phyloP scores from a whole-genome alignment of 2,797 vertebrate species.

The Enteromius thamalakanensis region DNA sequence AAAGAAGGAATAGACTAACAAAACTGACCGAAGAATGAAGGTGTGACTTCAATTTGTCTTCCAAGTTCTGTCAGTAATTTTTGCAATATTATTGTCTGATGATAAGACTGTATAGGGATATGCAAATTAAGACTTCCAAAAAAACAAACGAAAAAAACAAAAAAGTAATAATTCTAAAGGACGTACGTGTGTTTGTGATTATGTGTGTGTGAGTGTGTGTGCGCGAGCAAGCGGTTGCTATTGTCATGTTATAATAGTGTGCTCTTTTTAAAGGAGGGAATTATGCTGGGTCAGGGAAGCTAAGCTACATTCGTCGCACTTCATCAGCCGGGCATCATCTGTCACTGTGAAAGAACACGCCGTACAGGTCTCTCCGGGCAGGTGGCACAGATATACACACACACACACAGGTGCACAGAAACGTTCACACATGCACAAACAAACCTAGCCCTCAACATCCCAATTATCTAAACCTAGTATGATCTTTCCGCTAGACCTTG shows the following conservation, averaged over 20 bases:
- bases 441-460: slow-evolving; percentile 36
- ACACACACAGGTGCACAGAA: slow-evolving; percentile 23
- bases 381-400: slow-evolving; percentile 40
- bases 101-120: slow-evolving; percentile 57
- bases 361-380: slow-evolving; percentile 46
- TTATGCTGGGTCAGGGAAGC: slow-evolving; percentile 48
- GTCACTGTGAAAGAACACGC: slow-evolving; percentile 45
- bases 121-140: slow-evolving; percentile 61
- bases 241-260: slow-evolving; percentile 36
- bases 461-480: slow-evolving; percentile 46
- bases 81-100: slow-evolving; percentile 57
- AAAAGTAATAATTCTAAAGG: slow-evolving; percentile 40
- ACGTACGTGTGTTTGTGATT: slow-evolving; percentile 25
- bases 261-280: slow-evolving; percentile 36
- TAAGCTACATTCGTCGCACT: slow-evolving; percentile 43
- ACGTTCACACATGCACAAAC: slow-evolving; percentile 21
- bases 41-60: slow-evolving; percentile 61
- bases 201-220: slow-evolving; percentile 9
- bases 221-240: slow-evolving; percentile 16
- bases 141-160: slow-evolving; percentile 11
- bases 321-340: slow-evolving; percentile 41
- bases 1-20: slow-evolving; percentile 42
- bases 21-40: slow-evolving; percentile 38
- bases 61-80: slow-evolving; percentile 60
- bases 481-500: slow-evolving; percentile 48